Evolutionary conservation across 2,113 vertebrate species (phyloP).

Genomic region (Apodemus sylvaticus): DNA sequence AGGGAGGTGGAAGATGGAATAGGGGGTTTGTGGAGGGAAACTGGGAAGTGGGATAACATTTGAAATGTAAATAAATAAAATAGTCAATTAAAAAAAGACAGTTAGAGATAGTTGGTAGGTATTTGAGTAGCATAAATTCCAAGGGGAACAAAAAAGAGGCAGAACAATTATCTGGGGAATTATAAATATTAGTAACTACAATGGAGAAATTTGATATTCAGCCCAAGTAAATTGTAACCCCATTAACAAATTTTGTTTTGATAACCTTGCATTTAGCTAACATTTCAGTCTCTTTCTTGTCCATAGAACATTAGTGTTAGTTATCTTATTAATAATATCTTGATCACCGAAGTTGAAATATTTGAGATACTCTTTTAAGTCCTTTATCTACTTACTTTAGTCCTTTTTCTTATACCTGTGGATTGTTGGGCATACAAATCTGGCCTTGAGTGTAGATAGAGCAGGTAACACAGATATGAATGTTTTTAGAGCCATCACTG

Average conservation of each 20-base stretch:
- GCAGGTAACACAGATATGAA: not conserved
- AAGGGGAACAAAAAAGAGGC: conserved; percentile 52
- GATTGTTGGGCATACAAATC: not conserved
- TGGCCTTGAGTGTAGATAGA: not conserved
- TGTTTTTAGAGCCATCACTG: not conserved
- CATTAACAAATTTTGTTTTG: conserved; percentile 31
- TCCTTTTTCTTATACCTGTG: not conserved
- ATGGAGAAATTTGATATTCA: conserved; percentile 46
- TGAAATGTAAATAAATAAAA: too few species aligned
- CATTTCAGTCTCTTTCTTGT: not conserved
- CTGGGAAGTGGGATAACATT: too few species aligned
- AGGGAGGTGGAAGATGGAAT: too few species aligned
- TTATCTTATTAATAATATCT: conserved; percentile 25
- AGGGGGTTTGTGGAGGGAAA: too few species aligned
- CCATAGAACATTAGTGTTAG: not conserved
- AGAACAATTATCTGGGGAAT: conserved; percentile 45
- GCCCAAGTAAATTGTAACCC: conserved; percentile 28
- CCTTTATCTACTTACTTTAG: conserved; percentile 1
- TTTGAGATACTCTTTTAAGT: conserved; percentile 47
- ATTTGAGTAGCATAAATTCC: conserved; percentile 57
- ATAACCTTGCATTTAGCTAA: conserved; percentile 31
- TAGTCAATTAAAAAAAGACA: not conserved
- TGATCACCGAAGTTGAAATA: conserved; percentile 16
- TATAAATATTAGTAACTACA: not conserved
- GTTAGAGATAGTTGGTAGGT: not conserved